A percentile compares a stretch with the other conserved stretches of the same genome.
Conservation (phyloP, 2,113 vertebrate genomes). For the Crotalus helleri region DNA sequence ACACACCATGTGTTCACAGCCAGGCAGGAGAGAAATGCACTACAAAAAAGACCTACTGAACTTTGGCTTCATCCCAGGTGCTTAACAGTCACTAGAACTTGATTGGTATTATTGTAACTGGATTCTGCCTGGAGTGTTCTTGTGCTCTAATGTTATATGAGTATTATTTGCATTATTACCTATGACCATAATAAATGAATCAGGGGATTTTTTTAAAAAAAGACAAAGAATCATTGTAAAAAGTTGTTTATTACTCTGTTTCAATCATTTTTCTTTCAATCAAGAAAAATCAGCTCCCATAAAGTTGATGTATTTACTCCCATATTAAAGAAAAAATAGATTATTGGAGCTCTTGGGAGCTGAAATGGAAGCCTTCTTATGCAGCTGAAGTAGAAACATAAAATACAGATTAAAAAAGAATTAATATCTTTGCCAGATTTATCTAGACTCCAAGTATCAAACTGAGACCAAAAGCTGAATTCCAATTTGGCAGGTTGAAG, state of each 20-base stretch:
- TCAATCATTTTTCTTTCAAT: not conserved
- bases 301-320: not conserved
- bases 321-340: not conserved
- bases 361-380: not conserved
- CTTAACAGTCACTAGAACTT: not conserved
- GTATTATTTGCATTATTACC: not conserved
- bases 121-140: not conserved
- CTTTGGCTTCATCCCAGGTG: not conserved
- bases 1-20: not conserved
- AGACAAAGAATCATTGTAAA: not conserved
- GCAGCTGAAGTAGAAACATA: not conserved
- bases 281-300: not conserved
- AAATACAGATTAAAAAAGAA: not conserved
- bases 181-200: not conserved
- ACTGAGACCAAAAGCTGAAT: not conserved
- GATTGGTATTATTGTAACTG: not conserved
- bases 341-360: not conserved
- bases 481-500: not conserved
- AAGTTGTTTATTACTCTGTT: not conserved
- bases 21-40: not conserved
- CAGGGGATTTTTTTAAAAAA: not conserved
- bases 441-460: not conserved
- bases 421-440: not conserved
- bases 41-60: not conserved
- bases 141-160: not conserved